Conservation (phyloP, 2,888 invertebrate genomes). For the Abscondita cerata region DNA sequence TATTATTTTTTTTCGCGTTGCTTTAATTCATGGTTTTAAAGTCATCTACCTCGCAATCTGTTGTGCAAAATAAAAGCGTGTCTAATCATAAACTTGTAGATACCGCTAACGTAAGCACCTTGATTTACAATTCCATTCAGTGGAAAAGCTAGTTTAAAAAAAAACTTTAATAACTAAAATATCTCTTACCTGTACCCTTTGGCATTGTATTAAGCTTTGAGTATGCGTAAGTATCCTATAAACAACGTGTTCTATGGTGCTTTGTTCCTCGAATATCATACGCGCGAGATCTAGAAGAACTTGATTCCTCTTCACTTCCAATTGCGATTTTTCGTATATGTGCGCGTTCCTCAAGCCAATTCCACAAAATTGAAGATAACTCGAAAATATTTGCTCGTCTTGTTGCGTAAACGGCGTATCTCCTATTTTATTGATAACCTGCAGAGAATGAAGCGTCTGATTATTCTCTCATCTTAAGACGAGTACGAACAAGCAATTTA, state of each 20-base stretch:
- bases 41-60: no score
- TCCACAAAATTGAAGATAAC: slow-evolving; percentile 95
- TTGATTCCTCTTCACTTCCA: slow-evolving; percentile 95
- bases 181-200: slow-evolving; percentile 83
- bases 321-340: slow-evolving; percentile 91
- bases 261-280: slow-evolving; percentile 97
- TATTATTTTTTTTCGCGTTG: no score
- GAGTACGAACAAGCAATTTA: neutral
- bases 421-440: slow-evolving; percentile 90
- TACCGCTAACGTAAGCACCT: no score
- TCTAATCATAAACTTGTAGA: no score
- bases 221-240: slow-evolving; percentile 92
- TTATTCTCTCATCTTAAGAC: neutral
- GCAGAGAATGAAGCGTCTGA: slow-evolving; percentile 38
- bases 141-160: no score
- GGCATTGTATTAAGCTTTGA: slow-evolving; percentile 92
- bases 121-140: no score
- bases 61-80: no score
- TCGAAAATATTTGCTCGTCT: slow-evolving; percentile 90
- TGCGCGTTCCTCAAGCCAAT: slow-evolving; percentile 96
- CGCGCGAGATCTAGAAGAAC: slow-evolving; percentile 92
- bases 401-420: slow-evolving; percentile 82
- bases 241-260: slow-evolving; percentile 94
- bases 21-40: no score
- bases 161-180: neutral